Base-by-base conservation (phyloP, 2,888 invertebrate species). In the Rhamnusium bicolor region DNA sequence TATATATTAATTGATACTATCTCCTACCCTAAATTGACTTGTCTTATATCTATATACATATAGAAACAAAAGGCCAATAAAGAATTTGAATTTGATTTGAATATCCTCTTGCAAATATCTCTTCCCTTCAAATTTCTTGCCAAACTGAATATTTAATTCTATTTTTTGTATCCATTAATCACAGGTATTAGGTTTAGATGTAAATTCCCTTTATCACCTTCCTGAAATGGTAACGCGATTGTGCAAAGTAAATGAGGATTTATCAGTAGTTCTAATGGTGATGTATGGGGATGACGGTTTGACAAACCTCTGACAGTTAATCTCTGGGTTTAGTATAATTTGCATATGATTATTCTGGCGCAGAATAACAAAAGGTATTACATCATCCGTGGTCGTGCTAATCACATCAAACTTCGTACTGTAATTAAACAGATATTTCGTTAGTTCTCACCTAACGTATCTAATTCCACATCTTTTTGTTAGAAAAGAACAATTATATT, bases 271-370 rank as follows among this genome's bases (percentile, higher is more conserved):
- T 75, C 74, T 74, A 80, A 79, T 80, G 77, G 80, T 81, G 82
- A 80, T 79, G 77, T 77, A 79, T 78, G 75, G 79, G 81, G 81
- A 82, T 83, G 82, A 81, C 76, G 81, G 80, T 83, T 82, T 85
- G 85, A 85, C 84, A 86, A 86, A 86, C 85, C 84, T 84, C 83
- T 85, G 85, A 85, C 85, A 84, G 84, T 84, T 85, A 85, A 85
- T 86, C 85, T 85, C 80, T 79, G 82, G 84, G 81, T 83, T 85
- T 85, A 84, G 81, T 77, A 73, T 70, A 78, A 86, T 86, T 86
- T 86, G 85, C 86, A 86, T 86, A 85, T 85, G 85, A 84, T 86
- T 85, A 86, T 85, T 85, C 80, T 73, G 75, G 77, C 76, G 69
- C 79, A 73, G 80, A 79, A 78, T 83, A 80, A 81, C 81, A 79